phyloP scores from a whole-genome alignment of 2,888 invertebrate species.

The Lacanobia wlatinum region DNA sequence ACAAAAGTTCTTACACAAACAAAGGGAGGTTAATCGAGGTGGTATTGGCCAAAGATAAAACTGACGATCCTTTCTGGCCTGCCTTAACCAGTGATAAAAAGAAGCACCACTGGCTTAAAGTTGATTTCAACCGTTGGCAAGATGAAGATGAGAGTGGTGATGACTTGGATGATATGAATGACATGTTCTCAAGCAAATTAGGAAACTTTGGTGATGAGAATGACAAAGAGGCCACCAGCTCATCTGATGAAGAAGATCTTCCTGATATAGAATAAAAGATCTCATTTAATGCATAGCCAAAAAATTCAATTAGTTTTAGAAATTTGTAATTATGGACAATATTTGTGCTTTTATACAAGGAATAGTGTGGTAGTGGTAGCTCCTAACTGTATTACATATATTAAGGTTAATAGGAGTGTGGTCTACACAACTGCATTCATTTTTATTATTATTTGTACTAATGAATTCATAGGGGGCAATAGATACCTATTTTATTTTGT shows the following conservation, averaged over 20 bases:
- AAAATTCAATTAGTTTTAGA: constrained; percentile 67
- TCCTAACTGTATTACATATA: constrained; percentile 48
- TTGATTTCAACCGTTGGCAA: constrained; percentile 99
- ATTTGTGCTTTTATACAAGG: constrained; percentile 76
- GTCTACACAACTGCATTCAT: constrained; percentile 20
- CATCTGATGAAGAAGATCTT: constrained; percentile 94
- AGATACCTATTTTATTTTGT: constrained; percentile 4
- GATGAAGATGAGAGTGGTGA: constrained; percentile 98
- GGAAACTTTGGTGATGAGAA: constrained; percentile 80
- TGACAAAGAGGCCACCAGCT: constrained; percentile 92
- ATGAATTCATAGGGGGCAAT: constrained; percentile 12
- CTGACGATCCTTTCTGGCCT: constrained; percentile 96
- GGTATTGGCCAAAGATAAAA: constrained; percentile 92
- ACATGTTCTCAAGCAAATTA: constrained; percentile 82
- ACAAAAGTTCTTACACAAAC: constrained; percentile 93
- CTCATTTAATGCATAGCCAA: constrained; percentile 68
- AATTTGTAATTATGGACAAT: constrained; percentile 70
- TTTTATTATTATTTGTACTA: constrained; percentile 15
- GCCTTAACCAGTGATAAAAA: constrained; percentile 95
- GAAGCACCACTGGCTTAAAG: constrained; percentile 98
- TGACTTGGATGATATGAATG: constrained; percentile 88
- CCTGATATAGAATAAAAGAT: constrained; percentile 92
- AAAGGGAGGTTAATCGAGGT: constrained; percentile 94
- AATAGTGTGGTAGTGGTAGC: constrained; percentile 65
- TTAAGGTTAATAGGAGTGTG: constrained; percentile 50